Evolutionary conservation across 1,140 invertebrate genomes (phyloP).

Genomic region (Lordiphosa collinella): DNA sequence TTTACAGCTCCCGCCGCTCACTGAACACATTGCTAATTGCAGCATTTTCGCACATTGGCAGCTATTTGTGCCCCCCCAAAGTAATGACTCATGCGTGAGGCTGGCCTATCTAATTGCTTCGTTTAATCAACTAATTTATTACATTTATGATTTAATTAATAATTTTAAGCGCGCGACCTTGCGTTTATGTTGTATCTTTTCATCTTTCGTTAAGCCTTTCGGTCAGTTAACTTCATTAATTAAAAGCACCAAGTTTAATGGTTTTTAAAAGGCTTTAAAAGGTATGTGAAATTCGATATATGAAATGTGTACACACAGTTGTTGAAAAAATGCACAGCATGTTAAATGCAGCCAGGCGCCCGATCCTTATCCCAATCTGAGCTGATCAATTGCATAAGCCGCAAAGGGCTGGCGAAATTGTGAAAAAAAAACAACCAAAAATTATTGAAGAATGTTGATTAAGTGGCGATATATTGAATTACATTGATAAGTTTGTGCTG

Average conservation of each 20-base stretch:
- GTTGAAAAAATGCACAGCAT: constrained; percentile 68
- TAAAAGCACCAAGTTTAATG: constrained; percentile 46
- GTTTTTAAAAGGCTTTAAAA: constrained; percentile 63
- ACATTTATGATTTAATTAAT: constrained; percentile 71
- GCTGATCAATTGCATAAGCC: constrained; percentile 61
- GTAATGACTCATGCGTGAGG: constrained; percentile 51
- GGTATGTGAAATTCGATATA: constrained; percentile 65
- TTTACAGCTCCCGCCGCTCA: constrained; percentile 9
- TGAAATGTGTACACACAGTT: constrained; percentile 31
- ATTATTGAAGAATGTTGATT: constrained; percentile 41
- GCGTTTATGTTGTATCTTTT: constrained; percentile 54
- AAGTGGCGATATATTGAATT: constrained; percentile 37
- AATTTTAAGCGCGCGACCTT: constrained; percentile 46
- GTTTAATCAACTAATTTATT: constrained; percentile 57
- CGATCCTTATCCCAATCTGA: constrained; percentile 14
- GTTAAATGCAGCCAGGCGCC: constrained; percentile 15
- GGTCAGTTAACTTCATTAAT: constrained; percentile 53
- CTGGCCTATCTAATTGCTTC: constrained; percentile 16
- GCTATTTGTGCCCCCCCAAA: constrained; percentile 10
- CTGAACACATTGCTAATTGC: constrained; percentile 51
- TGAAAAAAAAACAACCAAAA: constrained; percentile 3
- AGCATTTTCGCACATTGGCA: constrained; percentile 32
- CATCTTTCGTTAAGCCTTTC: constrained; percentile 39
- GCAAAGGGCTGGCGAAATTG: constrained; percentile 31
- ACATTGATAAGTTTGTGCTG: constrained; percentile 25